Conservation (phyloP, 2,888 invertebrate genomes). For the Harpagoxenus sublaevis region DNA sequence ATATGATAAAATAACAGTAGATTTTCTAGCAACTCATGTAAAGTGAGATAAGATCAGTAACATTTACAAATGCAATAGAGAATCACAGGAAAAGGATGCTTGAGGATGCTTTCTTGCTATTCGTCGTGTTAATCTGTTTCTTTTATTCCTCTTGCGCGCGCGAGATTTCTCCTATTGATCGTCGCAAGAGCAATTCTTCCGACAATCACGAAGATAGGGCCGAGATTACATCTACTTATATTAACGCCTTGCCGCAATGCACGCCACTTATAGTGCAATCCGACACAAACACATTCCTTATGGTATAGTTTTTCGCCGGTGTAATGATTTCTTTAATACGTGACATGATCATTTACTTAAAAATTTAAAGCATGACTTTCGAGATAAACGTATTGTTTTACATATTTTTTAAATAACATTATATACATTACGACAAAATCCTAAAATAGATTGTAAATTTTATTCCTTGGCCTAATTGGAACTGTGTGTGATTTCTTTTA, state of each 20-base stretch:
- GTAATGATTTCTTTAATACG: neutral
- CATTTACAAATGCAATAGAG: neutral
- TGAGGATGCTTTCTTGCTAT: neutral
- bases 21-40: neutral
- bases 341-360: neutral
- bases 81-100: neutral
- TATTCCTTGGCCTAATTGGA: neutral
- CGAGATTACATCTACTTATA: slow-evolving; percentile 30
- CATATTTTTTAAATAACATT: neutral
- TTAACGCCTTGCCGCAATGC: slow-evolving; percentile 32
- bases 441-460: neutral
- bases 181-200: slow-evolving; percentile 26
- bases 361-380: neutral
- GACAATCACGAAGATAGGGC: slow-evolving; percentile 14
- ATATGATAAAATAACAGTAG: neutral
- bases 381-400: neutral
- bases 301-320: neutral
- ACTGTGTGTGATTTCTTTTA: neutral
- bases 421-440: neutral
- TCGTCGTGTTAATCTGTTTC: neutral
- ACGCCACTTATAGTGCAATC: neutral
- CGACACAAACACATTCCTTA: neutral
- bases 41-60: slow-evolving; percentile 1
- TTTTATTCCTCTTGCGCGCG: neutral
- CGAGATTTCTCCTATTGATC: slow-evolving; percentile 26